Percentiles rank a stretch among this genome's conserved stretches.
Conservation (phyloP, 2,113 vertebrate species). For the Dinomys branickii region DNA sequence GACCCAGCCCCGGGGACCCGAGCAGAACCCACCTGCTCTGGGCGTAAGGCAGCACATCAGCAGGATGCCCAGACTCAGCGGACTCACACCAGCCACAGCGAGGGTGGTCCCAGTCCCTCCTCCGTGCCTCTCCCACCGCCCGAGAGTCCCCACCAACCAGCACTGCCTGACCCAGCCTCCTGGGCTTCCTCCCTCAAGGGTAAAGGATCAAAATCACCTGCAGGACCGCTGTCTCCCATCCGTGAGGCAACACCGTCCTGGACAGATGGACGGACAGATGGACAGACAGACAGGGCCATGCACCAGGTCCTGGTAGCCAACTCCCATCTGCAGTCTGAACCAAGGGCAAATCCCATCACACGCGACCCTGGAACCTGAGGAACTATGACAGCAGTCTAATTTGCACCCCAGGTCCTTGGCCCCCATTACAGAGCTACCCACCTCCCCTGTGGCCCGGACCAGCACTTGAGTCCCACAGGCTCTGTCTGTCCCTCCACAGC, state of each 20-base stretch:
- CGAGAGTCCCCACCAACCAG: rapidly evolving
- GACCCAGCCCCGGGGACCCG: rapidly evolving
- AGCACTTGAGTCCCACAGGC: background rate
- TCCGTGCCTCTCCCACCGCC: background rate
- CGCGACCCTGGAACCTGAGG: rapidly evolving
- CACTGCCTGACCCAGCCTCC: background rate
- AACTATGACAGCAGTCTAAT: background rate
- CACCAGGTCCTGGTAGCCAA: background rate
- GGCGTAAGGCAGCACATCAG: no score
- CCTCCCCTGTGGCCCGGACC: background rate
- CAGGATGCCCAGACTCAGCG: no score
- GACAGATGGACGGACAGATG: background rate
- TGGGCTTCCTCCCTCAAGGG: background rate
- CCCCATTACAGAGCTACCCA: background rate
- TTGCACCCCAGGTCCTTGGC: background rate
- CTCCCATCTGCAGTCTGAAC: background rate
- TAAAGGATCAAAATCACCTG: background rate
- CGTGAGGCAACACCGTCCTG: background rate
- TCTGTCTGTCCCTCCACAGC: background rate
- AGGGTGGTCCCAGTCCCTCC: background rate
- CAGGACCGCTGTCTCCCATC: background rate
- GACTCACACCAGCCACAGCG: rapidly evolving
- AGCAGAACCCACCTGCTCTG: rapidly evolving
- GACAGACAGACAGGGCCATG: background rate
- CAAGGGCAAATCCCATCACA: background rate